Base-by-base conservation (phyloP, 2,797 vertebrate genomes). In the Echeneis naucrates region DNA sequence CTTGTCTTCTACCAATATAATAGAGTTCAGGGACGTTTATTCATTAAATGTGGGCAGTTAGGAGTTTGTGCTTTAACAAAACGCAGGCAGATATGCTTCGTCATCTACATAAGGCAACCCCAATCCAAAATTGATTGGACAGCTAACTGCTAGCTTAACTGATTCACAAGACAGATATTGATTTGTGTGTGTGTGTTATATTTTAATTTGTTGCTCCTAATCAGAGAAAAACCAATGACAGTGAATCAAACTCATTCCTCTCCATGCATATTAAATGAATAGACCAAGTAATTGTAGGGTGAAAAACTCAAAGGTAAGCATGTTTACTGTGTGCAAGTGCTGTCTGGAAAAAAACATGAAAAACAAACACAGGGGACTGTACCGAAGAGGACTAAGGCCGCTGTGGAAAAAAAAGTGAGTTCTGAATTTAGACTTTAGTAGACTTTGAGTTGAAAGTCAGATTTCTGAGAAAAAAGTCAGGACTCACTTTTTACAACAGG, bases 161-260 rank as follows among this genome's bases (percentile, higher is more conserved):
- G 67, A 56, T 68, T 78, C 35, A 66, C 67, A 38, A 23, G 24
- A 27, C 37, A 45, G 21, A 23, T 77, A 75, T 80, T 55, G 75
- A 84, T 68, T 59, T 68, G 52, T 35, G 21, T 67, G 35, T 61
- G 52, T 63, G 6, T 30, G 17, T 74, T 62, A 50, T 40, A 48
- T 53, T 72, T 67, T 48, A 81, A 81, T 66, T 51, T 19, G 50
- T 19, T 2, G 24, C 63, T 61, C 14, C 26, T 60, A 68, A 78
- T 76, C 56, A 74, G 26, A 75, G 58, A 45, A 77, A 86, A 75
- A 81, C 73, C 71, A 80, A 81, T 42, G 30, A 55, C 51, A 72
- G 72, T 68, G 80, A 85, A 82, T 84, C 83, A 84, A 78, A 82
- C 51, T 51, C 78, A 78, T 85, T 63, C 33, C 72, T 78, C 74